Percentiles rank a stretch among this genome's conserved stretches.
phyloP scores from a whole-genome alignment of 1,140 invertebrate species.

The Cyclina sinensis region DNA sequence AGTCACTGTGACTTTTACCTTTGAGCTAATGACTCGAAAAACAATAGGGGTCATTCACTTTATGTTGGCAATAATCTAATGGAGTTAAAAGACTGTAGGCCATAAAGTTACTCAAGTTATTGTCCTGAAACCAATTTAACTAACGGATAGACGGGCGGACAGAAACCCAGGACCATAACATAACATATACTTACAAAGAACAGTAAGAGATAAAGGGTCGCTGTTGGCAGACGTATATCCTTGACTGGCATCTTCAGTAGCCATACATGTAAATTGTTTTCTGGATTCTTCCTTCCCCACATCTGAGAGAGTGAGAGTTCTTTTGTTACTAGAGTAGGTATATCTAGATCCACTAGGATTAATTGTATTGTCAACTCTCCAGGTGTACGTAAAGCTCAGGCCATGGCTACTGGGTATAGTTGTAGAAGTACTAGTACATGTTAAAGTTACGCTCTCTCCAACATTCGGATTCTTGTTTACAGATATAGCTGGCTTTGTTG shows the following conservation, averaged over 20 bases:
- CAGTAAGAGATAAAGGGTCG: not conserved
- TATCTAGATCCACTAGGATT: not conserved
- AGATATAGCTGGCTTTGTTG: too few species aligned
- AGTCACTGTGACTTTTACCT: too few species aligned
- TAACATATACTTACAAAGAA: not conserved
- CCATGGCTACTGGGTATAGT: not conserved
- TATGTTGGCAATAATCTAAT: too few species aligned
- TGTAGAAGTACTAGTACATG: not conserved
- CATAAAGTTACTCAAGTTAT: too few species aligned
- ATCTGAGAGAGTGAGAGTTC: not conserved
- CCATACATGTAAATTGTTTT: not conserved
- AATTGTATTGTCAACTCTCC: not conserved
- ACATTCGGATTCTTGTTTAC: too few species aligned
- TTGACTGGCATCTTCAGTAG: not conserved
- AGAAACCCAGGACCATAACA: too few species aligned
- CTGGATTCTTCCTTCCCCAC: not conserved
- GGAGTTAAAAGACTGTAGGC: too few species aligned
- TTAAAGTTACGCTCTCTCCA: not conserved
- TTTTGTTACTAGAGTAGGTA: not conserved
- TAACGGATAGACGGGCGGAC: too few species aligned
- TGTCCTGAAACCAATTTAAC: too few species aligned
- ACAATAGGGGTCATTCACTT: too few species aligned
- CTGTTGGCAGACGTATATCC: not conserved
- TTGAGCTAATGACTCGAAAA: too few species aligned
- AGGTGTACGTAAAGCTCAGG: not conserved